A percentile compares a stretch with the other conserved stretches of the same genome.
phyloP scores from a whole-genome alignment of 2,797 vertebrate species.

The Cossypha polioptera region DNA sequence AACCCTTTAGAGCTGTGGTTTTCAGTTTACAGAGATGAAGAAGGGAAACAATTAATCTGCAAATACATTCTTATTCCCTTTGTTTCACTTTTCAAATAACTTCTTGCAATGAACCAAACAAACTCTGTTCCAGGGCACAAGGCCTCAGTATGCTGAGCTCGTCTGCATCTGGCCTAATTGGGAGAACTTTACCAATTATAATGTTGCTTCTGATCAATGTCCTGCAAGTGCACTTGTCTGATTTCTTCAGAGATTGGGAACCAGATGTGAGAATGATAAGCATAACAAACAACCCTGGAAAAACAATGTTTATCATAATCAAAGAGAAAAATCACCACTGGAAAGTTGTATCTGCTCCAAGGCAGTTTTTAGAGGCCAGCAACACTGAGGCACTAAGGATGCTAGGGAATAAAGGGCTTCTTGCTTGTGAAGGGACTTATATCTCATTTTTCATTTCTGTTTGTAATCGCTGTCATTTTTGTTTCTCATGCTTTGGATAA shows the following conservation, averaged over 20 bases:
- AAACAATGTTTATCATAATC: not conserved
- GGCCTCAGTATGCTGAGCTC: not conserved
- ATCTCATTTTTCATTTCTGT: constrained; percentile 77
- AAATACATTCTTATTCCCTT: not conserved
- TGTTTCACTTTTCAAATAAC: not conserved
- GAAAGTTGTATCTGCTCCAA: constrained; percentile 1
- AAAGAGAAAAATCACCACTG: constrained; percentile 17
- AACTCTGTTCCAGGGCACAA: not conserved
- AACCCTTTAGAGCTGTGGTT: not conserved
- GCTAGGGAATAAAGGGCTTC: not conserved
- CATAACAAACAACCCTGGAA: not conserved
- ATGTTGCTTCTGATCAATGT: not conserved
- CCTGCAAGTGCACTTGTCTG: not conserved
- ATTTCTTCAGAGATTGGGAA: not conserved
- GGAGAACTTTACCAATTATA: not conserved
- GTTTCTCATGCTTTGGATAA: constrained; percentile 78
- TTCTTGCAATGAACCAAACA: not conserved
- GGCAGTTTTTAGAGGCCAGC: not conserved
- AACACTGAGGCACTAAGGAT: not conserved
- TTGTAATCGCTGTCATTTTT: constrained; percentile 81
- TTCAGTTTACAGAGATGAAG: not conserved
- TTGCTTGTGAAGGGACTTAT: constrained; percentile 48
- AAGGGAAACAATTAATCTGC: not conserved
- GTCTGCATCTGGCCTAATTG: not conserved
- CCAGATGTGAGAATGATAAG: not conserved